phyloP scores from a whole-genome alignment of 2,797 vertebrate genomes.

The Iguana delicatissima region DNA sequence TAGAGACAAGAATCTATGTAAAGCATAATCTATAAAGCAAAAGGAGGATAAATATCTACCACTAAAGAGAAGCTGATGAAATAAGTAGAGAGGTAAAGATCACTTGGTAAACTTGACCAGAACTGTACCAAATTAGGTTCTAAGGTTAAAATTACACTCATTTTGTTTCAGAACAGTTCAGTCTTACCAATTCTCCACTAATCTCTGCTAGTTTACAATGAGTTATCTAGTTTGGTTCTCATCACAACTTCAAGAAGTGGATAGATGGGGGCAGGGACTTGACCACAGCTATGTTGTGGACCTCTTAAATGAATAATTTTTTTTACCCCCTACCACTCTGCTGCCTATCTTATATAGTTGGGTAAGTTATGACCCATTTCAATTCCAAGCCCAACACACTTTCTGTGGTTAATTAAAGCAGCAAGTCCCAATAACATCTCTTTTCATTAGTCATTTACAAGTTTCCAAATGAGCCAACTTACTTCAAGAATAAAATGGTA shows the following conservation, averaged over 20 bases:
- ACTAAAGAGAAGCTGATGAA: not conserved
- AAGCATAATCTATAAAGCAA: not conserved
- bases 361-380: not conserved
- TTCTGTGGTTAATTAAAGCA: not conserved
- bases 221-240: not conserved
- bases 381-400: not conserved
- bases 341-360: not conserved
- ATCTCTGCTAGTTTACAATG: not conserved
- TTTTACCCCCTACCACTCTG: not conserved
- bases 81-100: not conserved
- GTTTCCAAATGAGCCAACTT: not conserved
- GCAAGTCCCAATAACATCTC: not conserved
- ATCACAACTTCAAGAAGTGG: too few species aligned
- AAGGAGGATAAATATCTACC: not conserved
- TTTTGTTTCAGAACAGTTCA: not conserved
- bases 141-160: not conserved
- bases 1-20: not conserved
- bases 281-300: too few species aligned
- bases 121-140: not conserved
- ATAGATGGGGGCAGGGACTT: too few species aligned
- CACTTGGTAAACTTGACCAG: not conserved
- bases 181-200: not conserved
- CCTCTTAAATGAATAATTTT: not conserved
- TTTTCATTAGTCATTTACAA: not conserved
- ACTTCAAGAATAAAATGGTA: not conserved